Evolutionary conservation across 2,113 vertebrate genomes (phyloP).

Genomic region (Xiphophorus hellerii): DNA sequence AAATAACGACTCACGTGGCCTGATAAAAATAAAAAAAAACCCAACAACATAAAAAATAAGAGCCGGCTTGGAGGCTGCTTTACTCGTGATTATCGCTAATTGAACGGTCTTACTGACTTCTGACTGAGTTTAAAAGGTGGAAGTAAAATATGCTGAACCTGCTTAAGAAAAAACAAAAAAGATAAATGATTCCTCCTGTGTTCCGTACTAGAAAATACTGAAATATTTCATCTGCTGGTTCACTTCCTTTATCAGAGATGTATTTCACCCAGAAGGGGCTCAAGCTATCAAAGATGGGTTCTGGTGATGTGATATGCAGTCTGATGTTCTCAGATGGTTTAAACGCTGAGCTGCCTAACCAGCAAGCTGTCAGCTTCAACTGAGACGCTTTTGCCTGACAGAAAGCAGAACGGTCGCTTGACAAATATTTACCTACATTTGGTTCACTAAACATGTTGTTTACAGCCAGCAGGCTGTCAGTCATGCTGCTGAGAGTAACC

Average conservation of each 20-base stretch:
- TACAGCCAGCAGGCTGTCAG: conserved; percentile 20
- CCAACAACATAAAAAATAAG: neutral
- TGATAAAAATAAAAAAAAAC: neutral
- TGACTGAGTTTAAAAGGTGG: conserved; percentile 3
- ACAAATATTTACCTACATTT: conserved; percentile 52
- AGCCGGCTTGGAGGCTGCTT: neutral
- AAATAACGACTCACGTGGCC: neutral
- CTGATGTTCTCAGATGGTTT: conserved; percentile 32
- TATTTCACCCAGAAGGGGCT: conserved; percentile 30
- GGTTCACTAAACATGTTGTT: conserved; percentile 32
- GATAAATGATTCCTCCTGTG: conserved; percentile 57
- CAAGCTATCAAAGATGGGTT: conserved; percentile 22
- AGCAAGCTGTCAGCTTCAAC: conserved; percentile 5
- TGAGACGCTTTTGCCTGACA: conserved; percentile 3
- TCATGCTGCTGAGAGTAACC: conserved; percentile 25
- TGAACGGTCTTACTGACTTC: conserved; percentile 25
- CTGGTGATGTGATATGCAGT: conserved; percentile 24
- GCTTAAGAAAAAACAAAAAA: conserved; percentile 18
- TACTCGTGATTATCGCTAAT: conserved; percentile 14
- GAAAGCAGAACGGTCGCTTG: conserved; percentile 9
- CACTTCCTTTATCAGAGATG: conserved; percentile 44
- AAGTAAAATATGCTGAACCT: conserved; percentile 36
- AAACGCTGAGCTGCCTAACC: conserved; percentile 30
- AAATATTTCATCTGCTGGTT: conserved; percentile 35
- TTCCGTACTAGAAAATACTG: conserved; percentile 35